These are phyloP conservation scores for Salticus scenicus DNA, from an alignment of 2,888 invertebrate species.

Conservation along the genomic window DNA sequence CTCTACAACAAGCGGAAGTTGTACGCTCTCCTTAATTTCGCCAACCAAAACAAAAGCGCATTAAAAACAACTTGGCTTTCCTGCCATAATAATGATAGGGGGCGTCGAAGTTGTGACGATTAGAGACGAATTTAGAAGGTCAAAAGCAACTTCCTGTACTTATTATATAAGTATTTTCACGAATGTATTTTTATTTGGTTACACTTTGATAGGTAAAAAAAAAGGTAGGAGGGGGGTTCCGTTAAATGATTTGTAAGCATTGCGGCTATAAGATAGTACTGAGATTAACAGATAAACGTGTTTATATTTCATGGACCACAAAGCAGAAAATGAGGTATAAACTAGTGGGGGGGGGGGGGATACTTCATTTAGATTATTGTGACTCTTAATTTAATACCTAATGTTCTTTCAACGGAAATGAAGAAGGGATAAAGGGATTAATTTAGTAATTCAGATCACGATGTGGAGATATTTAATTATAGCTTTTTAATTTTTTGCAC, in stretches of 20 bases:
- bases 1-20: conserved; percentile 43
- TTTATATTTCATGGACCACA: neutral
- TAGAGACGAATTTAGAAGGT: conserved; percentile 34
- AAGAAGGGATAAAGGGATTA: no score
- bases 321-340: neutral
- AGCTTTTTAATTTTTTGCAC: no score
- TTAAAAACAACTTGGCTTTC: conserved; percentile 34
- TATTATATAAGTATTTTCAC: conserved; percentile 23
- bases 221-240: neutral
- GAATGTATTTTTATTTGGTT: conserved; percentile 20
- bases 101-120: conserved; percentile 54
- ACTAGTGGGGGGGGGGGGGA: neutral
- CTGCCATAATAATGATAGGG: conserved; percentile 54
- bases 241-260: neutral
- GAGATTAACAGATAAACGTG: neutral
- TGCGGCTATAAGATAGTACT: neutral
- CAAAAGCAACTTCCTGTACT: conserved; percentile 43
- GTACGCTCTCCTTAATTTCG: conserved; percentile 50
- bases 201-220: no score
- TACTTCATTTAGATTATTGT: neutral
- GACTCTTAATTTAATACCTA: no score
- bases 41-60: conserved; percentile 62
- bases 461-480: no score
- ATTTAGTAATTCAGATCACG: no score
- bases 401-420: no score